Conservation (phyloP, 2,797 vertebrate genomes). For the Hydrophis major region DNA sequence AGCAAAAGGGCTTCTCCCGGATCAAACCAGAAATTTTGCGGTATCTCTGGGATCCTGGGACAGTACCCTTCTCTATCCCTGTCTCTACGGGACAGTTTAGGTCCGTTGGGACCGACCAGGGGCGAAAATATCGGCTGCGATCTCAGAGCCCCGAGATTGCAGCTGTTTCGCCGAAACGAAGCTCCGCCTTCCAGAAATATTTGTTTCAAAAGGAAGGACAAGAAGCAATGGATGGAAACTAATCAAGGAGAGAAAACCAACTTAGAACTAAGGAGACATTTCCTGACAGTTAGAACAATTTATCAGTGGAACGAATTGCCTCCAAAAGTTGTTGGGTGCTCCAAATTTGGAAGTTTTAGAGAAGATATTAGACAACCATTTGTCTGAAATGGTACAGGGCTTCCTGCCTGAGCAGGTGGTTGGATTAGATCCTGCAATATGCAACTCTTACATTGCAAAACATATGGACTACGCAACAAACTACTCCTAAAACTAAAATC, state of each 20-base stretch:
- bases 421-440: background rate
- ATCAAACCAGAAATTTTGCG: no score
- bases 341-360: background rate
- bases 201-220: background rate
- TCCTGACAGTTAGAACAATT: background rate
- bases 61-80: no score
- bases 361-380: background rate
- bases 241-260: background rate
- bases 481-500: no score
- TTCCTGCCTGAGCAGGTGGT: background rate
- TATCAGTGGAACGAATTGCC: background rate
- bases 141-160: no score
- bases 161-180: no score
- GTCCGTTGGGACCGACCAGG: no score
- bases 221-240: background rate
- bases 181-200: background rate
- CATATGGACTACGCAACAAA: no score
- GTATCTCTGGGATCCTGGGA: no score
- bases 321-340: background rate
- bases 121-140: no score
- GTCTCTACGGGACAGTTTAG: no score
- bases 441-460: no score
- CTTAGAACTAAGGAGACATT: background rate
- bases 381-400: background rate
- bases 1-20: no score